phyloP scores from a whole-genome alignment of 2,888 invertebrate species.

The Aphodius sticticus region DNA sequence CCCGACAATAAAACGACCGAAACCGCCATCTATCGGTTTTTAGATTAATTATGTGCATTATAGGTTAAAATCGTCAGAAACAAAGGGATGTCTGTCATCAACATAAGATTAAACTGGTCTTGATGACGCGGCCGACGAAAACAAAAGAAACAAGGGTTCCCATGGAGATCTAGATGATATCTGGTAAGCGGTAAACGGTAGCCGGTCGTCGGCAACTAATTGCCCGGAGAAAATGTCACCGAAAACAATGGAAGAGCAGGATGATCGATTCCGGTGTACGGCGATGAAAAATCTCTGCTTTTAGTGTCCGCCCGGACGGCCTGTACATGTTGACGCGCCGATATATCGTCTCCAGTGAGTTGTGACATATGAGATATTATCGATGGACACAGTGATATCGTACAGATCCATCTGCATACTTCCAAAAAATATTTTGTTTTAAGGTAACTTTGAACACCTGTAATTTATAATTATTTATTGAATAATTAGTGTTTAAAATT shows the following conservation, averaged over 20 bases:
- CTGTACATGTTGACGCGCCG: neutral
- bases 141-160: neutral
- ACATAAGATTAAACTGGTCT: neutral
- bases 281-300: neutral
- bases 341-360: neutral
- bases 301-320: neutral
- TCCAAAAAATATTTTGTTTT: too few species aligned
- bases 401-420: too few species aligned
- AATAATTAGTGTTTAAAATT: too few species aligned
- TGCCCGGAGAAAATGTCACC: neutral
- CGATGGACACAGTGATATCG: neutral
- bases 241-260: neutral
- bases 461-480: too few species aligned
- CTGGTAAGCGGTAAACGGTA: neutral
- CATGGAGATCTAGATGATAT: neutral
- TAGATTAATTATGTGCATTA: neutral
- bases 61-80: neutral
- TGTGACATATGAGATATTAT: neutral
- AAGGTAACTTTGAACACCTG: too few species aligned
- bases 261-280: neutral
- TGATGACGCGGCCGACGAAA: neutral
- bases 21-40: neutral
- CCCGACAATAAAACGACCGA: slow-evolving; percentile 10
- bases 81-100: neutral
- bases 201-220: neutral